Evolutionary conservation across 2,888 invertebrate genomes (phyloP).

Genomic region (Erannis defoliaria): DNA sequence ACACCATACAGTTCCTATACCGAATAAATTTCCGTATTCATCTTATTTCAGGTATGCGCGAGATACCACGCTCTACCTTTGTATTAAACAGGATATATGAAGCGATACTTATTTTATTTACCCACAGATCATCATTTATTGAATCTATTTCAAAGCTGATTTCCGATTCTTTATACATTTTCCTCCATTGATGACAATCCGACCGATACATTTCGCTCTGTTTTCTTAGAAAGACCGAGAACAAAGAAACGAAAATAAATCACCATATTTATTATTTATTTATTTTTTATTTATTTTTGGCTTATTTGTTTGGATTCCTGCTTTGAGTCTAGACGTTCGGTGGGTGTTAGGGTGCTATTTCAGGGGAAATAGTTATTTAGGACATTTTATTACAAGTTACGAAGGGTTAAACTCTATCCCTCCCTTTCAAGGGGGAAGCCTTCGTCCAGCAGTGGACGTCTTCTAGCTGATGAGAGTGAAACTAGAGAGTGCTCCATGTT

Average conservation of each 20-base stretch:
- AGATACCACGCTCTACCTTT: no score
- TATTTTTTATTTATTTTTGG: no score
- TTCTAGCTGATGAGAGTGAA: no score
- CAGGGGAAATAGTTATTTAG: neutral
- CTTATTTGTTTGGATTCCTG: constrained; percentile 32
- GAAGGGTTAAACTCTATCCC: no score
- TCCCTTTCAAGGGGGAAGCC: no score
- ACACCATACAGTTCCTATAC: no score
- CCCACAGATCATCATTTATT: neutral
- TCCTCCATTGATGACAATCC: neutral
- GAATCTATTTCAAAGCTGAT: neutral
- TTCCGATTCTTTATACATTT: neutral
- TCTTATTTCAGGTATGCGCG: no score
- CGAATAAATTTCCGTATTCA: no score
- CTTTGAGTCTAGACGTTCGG: constrained; percentile 9
- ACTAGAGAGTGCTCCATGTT: no score
- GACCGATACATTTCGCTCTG: constrained; percentile 4
- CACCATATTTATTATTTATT: constrained; percentile 12
- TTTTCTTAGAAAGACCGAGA: constrained; percentile 17
- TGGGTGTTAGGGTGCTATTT: neutral
- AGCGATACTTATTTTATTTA: neutral
- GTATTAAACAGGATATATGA: no score
- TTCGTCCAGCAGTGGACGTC: no score
- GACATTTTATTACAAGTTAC: neutral
- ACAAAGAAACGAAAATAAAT: constrained; percentile 38